Evolutionary conservation across 2,113 vertebrate genomes (phyloP), one percentile per base, ranked within the genome.

Genomic region (Vulpes vulpes): DNA sequence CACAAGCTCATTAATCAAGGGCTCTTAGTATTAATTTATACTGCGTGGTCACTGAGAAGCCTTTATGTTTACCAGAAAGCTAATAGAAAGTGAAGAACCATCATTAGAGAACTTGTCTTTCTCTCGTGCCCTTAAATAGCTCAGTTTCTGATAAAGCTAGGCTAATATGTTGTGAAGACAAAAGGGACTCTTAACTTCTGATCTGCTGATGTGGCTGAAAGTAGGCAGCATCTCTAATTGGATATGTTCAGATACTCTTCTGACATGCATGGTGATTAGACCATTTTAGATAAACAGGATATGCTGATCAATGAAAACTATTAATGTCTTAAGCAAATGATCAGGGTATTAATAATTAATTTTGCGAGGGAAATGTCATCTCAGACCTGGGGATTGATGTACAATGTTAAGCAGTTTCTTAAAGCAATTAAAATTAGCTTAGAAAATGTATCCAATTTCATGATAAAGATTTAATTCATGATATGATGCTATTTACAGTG

Each of bases 321-420:
- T 85, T 92, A 97, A 97, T 89, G 97, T 95, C 94, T 97, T 94
- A 97, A 96, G 94, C 85, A 85, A 97, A 92, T 95, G 74, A 98
- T 98, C 95, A 92, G 69, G 86, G 60, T 30, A 98, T 98, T 98
- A 98, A 98, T 98, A 98, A 98, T 98, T 98, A 94, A 98, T 97
- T 97, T 93, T 88, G 82, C 1, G 32, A 97, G 86, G 91, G 95
- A 98, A 98, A 98, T 96, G 83, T 96, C 98, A 97, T 97, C 95
- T 69, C 0, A 25, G 76, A 96, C 64, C 76, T 94, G 35, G 15
- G 0, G 59, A 96, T 62, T 95, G 98, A 98, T 95, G 96, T 96
- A 90, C 90, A 93, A 0, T 19, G 49, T 91, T 93, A 96, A 98
- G 96, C 92, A 95, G 49, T 95, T 92, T 90, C 81, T 97, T 59